These are phyloP conservation scores for Coreius guichenoti DNA, from an alignment of 2,797 vertebrate genomes.

Conservation along the genomic window DNA sequence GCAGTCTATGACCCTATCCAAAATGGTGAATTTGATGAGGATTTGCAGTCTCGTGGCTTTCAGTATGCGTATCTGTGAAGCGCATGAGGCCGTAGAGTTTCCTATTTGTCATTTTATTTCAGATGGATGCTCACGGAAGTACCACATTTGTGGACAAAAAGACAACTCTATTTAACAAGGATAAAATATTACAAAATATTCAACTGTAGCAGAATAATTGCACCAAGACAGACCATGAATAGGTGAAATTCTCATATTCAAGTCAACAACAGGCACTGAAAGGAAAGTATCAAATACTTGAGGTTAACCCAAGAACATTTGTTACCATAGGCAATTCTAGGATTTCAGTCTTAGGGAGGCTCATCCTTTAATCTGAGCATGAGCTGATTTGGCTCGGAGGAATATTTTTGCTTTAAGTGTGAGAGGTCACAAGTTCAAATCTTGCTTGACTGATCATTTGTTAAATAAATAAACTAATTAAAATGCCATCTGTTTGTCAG, in stretches of 20 bases:
- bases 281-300: not conserved
- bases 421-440: not conserved
- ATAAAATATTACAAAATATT: conserved; percentile 4
- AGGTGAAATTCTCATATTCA: not conserved
- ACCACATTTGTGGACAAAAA: not conserved
- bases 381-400: not conserved
- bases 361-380: conserved; percentile 25
- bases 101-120: not conserved
- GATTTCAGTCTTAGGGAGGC: not conserved
- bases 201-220: not conserved
- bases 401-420: not conserved
- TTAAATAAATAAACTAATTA: not conserved
- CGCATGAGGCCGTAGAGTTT: not conserved
- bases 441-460: not conserved
- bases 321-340: not conserved
- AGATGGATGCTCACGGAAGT: not conserved
- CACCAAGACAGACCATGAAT: not conserved
- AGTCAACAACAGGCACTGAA: not conserved
- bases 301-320: conserved; percentile 21
- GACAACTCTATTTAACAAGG: not conserved
- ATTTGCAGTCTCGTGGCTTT: not conserved
- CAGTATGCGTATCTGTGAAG: not conserved
- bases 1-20: not conserved
- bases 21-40: not conserved
- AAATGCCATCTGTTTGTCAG: conserved; percentile 7